Base-by-base conservation (phyloP, 2,113 vertebrate species). In the Hipposideros armiger region DNA sequence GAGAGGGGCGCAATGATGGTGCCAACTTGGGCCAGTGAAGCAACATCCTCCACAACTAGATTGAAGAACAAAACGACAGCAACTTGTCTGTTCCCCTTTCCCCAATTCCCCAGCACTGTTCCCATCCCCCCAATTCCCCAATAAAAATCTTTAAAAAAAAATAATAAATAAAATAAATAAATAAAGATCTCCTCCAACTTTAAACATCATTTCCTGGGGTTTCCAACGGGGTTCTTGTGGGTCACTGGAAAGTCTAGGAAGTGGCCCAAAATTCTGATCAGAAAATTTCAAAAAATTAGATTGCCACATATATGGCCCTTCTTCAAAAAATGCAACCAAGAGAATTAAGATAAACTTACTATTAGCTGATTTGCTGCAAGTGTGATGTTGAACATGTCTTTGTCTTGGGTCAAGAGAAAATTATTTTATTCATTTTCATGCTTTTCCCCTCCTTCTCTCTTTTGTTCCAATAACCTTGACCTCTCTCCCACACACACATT, bases 321-420 rank as follows among this genome's bases (percentile, higher is more conserved):
- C 83, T 86, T 94, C 13, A 90, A 73, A 52, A 96, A 95, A 45
- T 69, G 24, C 42, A 78, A 40, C 40, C 26, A 76, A 17, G 16
- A 88, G 26, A 69, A 70, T 52, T 19, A 52, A 77, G 91, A 64
- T 28, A 47, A 62, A 54, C 8, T 56, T 64, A 74, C 70, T 22
- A 7, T 87, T 67, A 95, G 74, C 50, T 80, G 42, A 93, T 24
- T 47, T 86, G n/a, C 40, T 90, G 52, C n/a, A 87, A 89, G 62
- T 58, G 14, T 90, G 32, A 40, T 32, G 16, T 45, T 91, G 52
- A 58, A 87, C 3, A 24, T 9, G 54, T 50, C 81, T 85, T 80
- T 91, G 72, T 72, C 14, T 62, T 70, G 28, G 40, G 64, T 94
- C 36, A 42, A 91, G 56, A 93, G 84, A 95, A 94, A 86, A 81